These are phyloP conservation scores for Ennomos quercinarius DNA, from an alignment of 2,888 invertebrate species.

Conservation along the genomic window DNA sequence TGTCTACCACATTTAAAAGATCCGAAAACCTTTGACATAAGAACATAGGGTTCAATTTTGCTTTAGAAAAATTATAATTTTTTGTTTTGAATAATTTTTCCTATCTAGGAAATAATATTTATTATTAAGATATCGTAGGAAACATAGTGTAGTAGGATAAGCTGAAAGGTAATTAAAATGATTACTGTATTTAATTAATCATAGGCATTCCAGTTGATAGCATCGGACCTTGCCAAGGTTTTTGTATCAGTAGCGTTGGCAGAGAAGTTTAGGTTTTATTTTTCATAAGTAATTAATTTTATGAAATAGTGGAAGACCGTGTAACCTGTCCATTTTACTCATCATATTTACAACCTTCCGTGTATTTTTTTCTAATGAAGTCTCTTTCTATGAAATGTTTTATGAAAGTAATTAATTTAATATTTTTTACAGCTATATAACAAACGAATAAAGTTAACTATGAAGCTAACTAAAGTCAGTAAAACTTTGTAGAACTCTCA, in stretches of 20 bases:
- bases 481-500: too few species aligned
- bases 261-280: constrained; percentile 32
- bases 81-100: constrained; percentile 9
- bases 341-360: too few species aligned
- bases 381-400: too few species aligned
- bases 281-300: too few species aligned
- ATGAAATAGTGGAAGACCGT: too few species aligned
- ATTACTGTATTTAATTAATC: constrained; percentile 76
- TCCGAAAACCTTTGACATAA: neutral
- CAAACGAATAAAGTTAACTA: too few species aligned
- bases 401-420: too few species aligned
- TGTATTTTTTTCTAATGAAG: too few species aligned
- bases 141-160: constrained; percentile 32
- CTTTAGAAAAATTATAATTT: constrained; percentile 1
- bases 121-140: constrained; percentile 36
- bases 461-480: too few species aligned
- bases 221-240: constrained; percentile 66
- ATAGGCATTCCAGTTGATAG: constrained; percentile 65
- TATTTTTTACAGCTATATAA: too few species aligned
- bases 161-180: constrained; percentile 63
- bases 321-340: too few species aligned
- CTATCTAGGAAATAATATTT: constrained; percentile 21
- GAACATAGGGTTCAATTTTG: neutral
- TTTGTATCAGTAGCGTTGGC: constrained; percentile 61
- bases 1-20: neutral